These are phyloP conservation scores for Macrostomum lignano DNA, from an alignment of 1,140 invertebrate species.

Conservation along the genomic window DNA sequence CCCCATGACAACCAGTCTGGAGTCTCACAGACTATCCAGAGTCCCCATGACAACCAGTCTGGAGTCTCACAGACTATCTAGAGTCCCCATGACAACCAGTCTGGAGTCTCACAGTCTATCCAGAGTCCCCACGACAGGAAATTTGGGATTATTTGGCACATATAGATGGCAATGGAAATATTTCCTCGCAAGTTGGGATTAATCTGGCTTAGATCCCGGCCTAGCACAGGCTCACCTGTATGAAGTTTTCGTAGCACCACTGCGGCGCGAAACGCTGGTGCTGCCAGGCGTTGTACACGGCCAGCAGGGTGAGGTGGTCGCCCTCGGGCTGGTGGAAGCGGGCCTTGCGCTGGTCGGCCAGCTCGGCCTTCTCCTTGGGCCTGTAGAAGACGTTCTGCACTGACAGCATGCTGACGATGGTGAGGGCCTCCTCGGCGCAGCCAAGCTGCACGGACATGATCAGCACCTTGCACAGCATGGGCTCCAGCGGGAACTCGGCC, in stretches of 20 bases:
- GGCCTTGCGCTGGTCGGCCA: constrained; percentile 87
- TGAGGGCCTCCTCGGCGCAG: constrained; percentile 89
- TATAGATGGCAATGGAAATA: no score
- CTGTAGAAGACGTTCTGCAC: constrained; percentile 95
- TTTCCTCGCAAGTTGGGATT: no score
- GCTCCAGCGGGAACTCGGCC: constrained; percentile 95
- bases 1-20: no score
- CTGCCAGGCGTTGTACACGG: constrained; percentile 96
- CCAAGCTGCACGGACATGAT: constrained; percentile 96
- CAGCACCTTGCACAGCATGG: constrained; percentile 89
- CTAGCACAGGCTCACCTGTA: no score
- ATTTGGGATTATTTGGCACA: no score
- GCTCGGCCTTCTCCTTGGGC: constrained; percentile 64
- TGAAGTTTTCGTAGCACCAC: constrained; percentile 99
- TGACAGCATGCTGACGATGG: constrained; percentile 91
- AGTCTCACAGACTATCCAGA: no score
- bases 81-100: no score
- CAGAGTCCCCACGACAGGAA: no score
- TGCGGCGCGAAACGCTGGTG: constrained; percentile 95
- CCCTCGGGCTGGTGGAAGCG: constrained; percentile 89
- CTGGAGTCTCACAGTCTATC: no score
- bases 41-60: no score
- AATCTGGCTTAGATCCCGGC: no score
- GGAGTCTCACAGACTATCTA: no score
- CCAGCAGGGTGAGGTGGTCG: constrained; percentile 81